A percentile compares a stretch with the other conserved stretches of the same genome.
These are phyloP conservation scores for Eupeodes corollae DNA, from an alignment of 1,140 invertebrate species.

Conservation along the genomic window DNA sequence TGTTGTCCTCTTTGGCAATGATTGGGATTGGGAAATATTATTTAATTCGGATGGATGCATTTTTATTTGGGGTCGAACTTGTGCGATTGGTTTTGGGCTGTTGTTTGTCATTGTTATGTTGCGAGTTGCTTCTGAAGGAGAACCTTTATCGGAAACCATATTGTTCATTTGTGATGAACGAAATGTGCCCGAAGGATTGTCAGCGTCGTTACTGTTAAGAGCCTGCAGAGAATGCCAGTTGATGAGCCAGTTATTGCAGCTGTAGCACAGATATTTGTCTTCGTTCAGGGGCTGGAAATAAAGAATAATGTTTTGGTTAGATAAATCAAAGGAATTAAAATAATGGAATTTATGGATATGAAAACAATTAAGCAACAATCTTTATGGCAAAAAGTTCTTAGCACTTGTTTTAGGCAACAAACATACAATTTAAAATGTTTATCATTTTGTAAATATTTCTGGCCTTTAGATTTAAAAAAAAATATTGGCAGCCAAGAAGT, in stretches of 20 bases:
- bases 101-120: conserved; percentile 7
- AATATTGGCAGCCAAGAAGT: too few relatives aligned
- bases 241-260: conserved; percentile 37
- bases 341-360: too few relatives aligned
- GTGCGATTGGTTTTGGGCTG: conserved; percentile 4
- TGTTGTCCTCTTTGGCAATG: too few relatives aligned
- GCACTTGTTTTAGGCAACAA: too few relatives aligned
- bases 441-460: too few relatives aligned
- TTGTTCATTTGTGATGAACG: conserved; percentile 21
- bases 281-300: conserved; percentile 27
- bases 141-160: conserved; percentile 5
- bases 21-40: too few relatives aligned
- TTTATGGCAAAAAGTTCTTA: too few relatives aligned
- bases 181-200: conserved; percentile 19
- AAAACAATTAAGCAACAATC: too few relatives aligned
- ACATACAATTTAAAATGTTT: too few relatives aligned
- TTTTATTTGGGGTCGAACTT: neutral
- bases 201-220: conserved; percentile 32
- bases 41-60: conserved; percentile 2
- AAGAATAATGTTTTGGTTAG: neutral
- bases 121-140: neutral
- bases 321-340: neutral
- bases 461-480: too few relatives aligned
- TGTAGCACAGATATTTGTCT: conserved; percentile 36
- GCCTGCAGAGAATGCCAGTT: conserved; percentile 36